A percentile compares a stretch with the other conserved stretches of the same genome.
Conservation (phyloP, 2,888 invertebrate species). For the Bugulina stolonifera region DNA sequence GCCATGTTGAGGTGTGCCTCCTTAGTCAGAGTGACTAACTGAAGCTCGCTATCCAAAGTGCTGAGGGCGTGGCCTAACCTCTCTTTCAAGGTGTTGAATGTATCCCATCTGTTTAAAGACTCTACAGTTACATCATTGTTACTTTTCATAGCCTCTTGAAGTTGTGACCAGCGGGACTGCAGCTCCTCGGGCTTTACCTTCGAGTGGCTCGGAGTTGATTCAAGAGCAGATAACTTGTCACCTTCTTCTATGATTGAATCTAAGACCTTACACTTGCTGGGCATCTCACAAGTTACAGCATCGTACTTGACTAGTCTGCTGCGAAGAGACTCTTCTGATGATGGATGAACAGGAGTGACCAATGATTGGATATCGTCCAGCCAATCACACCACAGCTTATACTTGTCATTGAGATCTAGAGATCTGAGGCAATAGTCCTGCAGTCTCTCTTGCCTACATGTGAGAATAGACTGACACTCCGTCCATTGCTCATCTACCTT, state of each 20-base stretch:
- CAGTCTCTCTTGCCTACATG: background rate
- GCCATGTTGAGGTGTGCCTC: conserved; percentile 18
- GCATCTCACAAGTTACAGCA: background rate
- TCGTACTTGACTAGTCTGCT: background rate
- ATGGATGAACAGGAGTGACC: background rate
- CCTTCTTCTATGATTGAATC: background rate
- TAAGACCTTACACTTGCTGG: background rate
- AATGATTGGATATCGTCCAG: background rate
- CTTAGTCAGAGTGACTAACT: conserved; percentile 18
- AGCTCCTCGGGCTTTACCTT: background rate
- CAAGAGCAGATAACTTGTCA: background rate
- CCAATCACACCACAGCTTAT: conserved; percentile 19
- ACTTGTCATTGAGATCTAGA: background rate
- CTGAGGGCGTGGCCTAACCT: conserved; percentile 17
- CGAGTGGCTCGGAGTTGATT: background rate
- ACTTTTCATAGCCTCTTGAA: background rate
- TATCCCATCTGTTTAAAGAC: background rate
- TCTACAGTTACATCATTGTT: background rate
- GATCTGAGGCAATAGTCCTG: conserved; percentile 22
- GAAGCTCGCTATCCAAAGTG: conserved; percentile 21
- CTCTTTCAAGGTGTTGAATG: conserved; percentile 3
- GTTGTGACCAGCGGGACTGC: background rate
- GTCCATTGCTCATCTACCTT: background rate
- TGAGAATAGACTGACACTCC: conserved; percentile 23
- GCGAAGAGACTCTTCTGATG: background rate